Evolutionary conservation across 2,797 vertebrate genomes (phyloP).

Genomic region (Gila robusta): DNA sequence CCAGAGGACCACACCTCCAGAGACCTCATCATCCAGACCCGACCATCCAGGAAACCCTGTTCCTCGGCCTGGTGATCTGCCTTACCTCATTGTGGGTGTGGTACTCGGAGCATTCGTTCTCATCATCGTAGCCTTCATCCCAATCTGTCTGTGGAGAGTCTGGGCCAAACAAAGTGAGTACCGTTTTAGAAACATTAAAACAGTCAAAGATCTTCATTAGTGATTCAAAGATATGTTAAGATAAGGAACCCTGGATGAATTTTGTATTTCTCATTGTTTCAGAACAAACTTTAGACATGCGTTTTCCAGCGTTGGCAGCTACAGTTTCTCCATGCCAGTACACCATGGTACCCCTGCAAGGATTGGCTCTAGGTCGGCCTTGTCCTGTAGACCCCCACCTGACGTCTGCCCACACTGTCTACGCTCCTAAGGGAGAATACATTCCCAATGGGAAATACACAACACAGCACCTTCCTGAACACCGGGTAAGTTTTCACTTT

Average conservation of each 20-base stretch:
- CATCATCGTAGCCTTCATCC: slow-evolving; percentile 95
- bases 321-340: slow-evolving; percentile 92
- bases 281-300: slow-evolving; percentile 93
- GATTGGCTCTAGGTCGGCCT: slow-evolving; percentile 82
- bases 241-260: not conserved
- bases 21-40: slow-evolving; percentile 51
- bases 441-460: slow-evolving; percentile 77
- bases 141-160: slow-evolving; percentile 95
- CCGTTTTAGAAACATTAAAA: not conserved
- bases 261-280: slow-evolving; percentile 49
- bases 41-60: slow-evolving; percentile 69
- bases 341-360: slow-evolving; percentile 94
- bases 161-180: slow-evolving; percentile 97
- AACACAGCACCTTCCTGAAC: slow-evolving; percentile 79
- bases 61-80: slow-evolving; percentile 90
- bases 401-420: slow-evolving; percentile 71
- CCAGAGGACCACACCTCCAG: slow-evolving; percentile 77
- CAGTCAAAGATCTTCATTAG: not conserved
- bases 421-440: slow-evolving; percentile 73
- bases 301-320: slow-evolving; percentile 84
- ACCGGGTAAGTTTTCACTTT: slow-evolving; percentile 79
- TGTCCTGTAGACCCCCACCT: slow-evolving; percentile 81
- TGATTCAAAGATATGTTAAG: not conserved
- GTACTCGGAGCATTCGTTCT: slow-evolving; percentile 92
- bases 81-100: slow-evolving; percentile 93